Conservation (phyloP, 1,140 invertebrate species). For the Philopotamus ludificatus region DNA sequence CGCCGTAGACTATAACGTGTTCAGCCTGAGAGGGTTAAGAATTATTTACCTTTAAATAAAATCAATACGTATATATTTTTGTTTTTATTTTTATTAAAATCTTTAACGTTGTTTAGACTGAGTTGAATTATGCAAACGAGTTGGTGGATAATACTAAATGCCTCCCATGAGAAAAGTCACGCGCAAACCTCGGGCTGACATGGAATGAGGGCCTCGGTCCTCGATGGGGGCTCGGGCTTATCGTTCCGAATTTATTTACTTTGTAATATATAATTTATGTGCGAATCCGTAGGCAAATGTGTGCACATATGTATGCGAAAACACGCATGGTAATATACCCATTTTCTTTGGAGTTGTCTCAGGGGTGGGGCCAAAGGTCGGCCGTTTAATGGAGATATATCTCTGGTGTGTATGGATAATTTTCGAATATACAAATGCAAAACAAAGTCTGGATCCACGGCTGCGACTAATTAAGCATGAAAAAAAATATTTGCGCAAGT, state of each 20-base stretch:
- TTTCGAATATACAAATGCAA: background rate
- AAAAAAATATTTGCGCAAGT: too few species aligned
- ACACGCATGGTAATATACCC: background rate
- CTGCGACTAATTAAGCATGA: background rate
- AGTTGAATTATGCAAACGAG: slow-evolving; percentile 21
- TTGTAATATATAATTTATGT: slow-evolving; percentile 5
- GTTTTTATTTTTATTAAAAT: background rate
- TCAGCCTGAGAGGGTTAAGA: too few species aligned
- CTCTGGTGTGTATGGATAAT: too few species aligned
- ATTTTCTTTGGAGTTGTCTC: too few species aligned
- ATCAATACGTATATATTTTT: background rate
- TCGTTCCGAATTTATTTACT: slow-evolving; percentile 10
- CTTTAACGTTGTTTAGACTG: background rate
- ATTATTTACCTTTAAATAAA: too few species aligned
- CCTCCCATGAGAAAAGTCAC: slow-evolving; percentile 6
- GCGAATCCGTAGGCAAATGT: background rate
- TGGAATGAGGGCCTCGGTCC: slow-evolving; percentile 13
- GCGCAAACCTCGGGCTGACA: slow-evolving; percentile 11
- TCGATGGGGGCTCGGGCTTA: background rate
- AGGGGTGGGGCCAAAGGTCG: background rate
- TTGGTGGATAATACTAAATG: slow-evolving; percentile 7
- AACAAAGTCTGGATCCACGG: background rate
- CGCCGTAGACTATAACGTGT: too few species aligned
- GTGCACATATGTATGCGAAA: slow-evolving; percentile 5
- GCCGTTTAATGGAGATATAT: too few species aligned